phyloP scores from a whole-genome alignment of 2,888 invertebrate genomes.

The Eupithecia vulgata region DNA sequence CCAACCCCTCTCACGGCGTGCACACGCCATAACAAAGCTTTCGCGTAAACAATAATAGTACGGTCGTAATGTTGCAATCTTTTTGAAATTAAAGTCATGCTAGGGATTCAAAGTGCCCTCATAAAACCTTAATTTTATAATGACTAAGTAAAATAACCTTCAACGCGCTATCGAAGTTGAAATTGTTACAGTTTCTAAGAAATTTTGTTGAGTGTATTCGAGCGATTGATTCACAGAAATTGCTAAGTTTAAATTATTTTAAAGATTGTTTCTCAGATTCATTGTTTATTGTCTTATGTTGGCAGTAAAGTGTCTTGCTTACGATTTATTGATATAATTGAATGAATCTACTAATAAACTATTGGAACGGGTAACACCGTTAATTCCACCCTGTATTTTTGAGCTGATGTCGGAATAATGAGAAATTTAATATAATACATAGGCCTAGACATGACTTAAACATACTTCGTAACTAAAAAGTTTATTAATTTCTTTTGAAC shows the following conservation, averaged over 20 bases:
- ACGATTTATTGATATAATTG: background rate
- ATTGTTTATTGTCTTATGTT: too few species aligned
- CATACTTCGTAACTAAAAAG: background rate
- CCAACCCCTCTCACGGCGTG: too few species aligned
- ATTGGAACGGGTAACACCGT: too few species aligned
- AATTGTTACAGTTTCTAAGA: too few species aligned
- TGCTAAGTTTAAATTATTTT: too few species aligned
- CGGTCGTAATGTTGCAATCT: too few species aligned
- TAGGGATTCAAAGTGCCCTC: background rate
- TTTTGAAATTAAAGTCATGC: background rate
- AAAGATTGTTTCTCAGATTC: too few species aligned
- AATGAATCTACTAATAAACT: background rate
- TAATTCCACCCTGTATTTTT: too few species aligned
- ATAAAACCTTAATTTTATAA: background rate
- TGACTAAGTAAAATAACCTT: background rate
- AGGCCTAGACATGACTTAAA: background rate
- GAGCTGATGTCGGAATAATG: background rate
- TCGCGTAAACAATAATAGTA: too few species aligned
- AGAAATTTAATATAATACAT: background rate
- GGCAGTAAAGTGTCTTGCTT: background rate
- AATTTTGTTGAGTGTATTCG: too few species aligned
- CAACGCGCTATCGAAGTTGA: background rate
- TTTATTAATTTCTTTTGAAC: background rate
- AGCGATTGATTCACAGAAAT: too few species aligned
- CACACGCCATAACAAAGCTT: too few species aligned